These are phyloP conservation scores for Lepus europaeus DNA, from an alignment of 2,113 vertebrate species.

Conservation along the genomic window DNA sequence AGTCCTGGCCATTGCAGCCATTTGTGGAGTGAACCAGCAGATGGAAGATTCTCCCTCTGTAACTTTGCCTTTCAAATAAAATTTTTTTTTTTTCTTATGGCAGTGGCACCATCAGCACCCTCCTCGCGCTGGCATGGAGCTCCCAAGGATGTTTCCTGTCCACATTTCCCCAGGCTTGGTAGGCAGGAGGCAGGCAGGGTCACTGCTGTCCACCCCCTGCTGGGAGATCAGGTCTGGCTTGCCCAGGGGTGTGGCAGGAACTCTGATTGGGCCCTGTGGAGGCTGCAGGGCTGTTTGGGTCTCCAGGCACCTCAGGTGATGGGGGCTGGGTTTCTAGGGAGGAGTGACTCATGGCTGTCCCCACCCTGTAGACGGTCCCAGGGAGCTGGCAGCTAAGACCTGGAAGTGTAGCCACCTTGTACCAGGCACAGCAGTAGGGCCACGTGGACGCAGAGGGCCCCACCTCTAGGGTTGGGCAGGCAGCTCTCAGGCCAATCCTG, in stretches of 20 bases:
- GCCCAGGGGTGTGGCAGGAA: not conserved
- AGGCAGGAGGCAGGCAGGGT: not conserved
- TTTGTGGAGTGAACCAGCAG: no score
- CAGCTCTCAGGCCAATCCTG: not conserved
- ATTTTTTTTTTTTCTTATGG: no score
- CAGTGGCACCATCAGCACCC: fast-evolving
- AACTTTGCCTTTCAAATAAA: no score
- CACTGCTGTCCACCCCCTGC: fast-evolving
- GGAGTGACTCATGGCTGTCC: not conserved
- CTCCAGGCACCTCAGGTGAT: not conserved
- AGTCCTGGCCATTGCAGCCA: no score
- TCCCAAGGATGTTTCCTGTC: not conserved
- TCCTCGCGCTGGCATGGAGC: fast-evolving
- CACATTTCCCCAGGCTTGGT: not conserved
- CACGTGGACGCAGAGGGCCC: not conserved
- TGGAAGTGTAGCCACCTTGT: not conserved
- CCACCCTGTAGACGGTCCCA: not conserved
- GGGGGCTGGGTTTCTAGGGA: not conserved
- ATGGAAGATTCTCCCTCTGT: no score
- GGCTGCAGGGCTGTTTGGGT: not conserved
- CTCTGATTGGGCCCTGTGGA: not conserved
- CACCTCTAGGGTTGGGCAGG: not conserved
- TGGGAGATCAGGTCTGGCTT: not conserved
- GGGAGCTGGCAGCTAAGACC: not conserved
- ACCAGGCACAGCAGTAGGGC: not conserved